Evolutionary conservation across 1,140 invertebrate species (phyloP), one percentile per base, ranked within the genome.

Genomic region (Aphelenchoides avenae): DNA sequence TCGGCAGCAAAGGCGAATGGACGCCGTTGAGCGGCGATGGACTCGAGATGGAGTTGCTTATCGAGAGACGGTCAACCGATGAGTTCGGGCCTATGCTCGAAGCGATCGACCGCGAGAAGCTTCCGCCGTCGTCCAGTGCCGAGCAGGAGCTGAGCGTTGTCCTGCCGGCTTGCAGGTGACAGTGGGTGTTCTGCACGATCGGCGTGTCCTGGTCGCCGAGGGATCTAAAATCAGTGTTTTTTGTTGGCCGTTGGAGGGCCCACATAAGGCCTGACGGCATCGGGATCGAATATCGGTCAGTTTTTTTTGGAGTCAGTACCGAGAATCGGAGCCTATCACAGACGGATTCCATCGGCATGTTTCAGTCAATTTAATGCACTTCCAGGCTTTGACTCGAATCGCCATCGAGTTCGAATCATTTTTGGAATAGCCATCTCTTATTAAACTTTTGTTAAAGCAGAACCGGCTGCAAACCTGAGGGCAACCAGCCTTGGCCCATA

Each of bases 71-170:
- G 31, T 37, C 9, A 24, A 43, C 30, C 30, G 27, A 24, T 42
- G 11, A 9, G 11, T 43, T 43, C 41, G 30, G 30, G 26, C 30
- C 26, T n/a, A 26, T 43, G 13, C 5, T 20, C 41, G 26, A 26
- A 27, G 30, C 15, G n/a, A 43, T 11, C 13, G 30, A 7, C 41
- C 26, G 49, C 49, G 20, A 52, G n/a, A 52, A 52, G 44, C 18
- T 18, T 47, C 44, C 26, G 11, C n/a, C 18, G 44, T 22, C 3
- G 4, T 15, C 44, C 18, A 47, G 20, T 4, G 29, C 18, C 20
- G 18, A 47, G 9, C 44, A 18, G 3, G 18, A 36, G 18, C 29
- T 3, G 44, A 18, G 18, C 44, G 18, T 15, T 6, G 41, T 22
- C 4, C 44, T 22, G 26, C 44, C 44, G 3, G 44, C 44, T 33